Conservation (phyloP, 2,113 vertebrate genomes). For the Phyllostomus discolor region DNA sequence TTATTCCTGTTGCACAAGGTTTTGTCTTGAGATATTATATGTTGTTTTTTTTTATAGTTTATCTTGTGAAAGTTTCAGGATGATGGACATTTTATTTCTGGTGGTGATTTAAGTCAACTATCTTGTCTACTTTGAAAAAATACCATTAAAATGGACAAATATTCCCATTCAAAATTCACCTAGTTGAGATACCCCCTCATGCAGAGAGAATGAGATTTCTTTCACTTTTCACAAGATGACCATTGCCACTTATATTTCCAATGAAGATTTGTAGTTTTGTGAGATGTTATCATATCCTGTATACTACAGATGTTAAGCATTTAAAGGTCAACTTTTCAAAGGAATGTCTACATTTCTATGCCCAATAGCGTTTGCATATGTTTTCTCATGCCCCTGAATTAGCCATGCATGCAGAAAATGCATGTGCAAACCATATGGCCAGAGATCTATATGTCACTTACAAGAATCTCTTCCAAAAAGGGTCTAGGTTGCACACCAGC, state of each 20-base stretch:
- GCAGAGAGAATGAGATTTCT: not conserved
- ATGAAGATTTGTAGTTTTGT: constrained; percentile 44
- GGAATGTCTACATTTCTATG: constrained; percentile 55
- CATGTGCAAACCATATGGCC: constrained; percentile 72
- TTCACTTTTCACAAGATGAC: not conserved
- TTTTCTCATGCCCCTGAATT: constrained; percentile 69
- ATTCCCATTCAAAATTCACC: not conserved
- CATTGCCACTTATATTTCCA: constrained; percentile 32
- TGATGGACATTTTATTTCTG: not conserved
- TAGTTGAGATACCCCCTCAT: not conserved
- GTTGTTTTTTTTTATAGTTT: not conserved
- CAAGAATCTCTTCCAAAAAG: not conserved
- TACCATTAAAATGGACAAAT: not conserved
- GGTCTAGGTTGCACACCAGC: not conserved
- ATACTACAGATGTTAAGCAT: constrained; percentile 69
- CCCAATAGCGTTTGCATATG: constrained; percentile 54
- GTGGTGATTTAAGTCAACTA: not conserved
- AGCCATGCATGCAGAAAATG: constrained; percentile 58
- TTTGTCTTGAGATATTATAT: not conserved
- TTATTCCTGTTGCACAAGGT: not conserved
- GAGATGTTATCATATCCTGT: constrained; percentile 49
- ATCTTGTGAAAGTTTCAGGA: not conserved
- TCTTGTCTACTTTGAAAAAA: not conserved
- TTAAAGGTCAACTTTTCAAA: constrained; percentile 69
- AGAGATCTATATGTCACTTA: constrained; percentile 35